These are phyloP conservation scores for Pterophyllum scalare DNA, from an alignment of 2,113 vertebrate genomes.

Conservation along the genomic window DNA sequence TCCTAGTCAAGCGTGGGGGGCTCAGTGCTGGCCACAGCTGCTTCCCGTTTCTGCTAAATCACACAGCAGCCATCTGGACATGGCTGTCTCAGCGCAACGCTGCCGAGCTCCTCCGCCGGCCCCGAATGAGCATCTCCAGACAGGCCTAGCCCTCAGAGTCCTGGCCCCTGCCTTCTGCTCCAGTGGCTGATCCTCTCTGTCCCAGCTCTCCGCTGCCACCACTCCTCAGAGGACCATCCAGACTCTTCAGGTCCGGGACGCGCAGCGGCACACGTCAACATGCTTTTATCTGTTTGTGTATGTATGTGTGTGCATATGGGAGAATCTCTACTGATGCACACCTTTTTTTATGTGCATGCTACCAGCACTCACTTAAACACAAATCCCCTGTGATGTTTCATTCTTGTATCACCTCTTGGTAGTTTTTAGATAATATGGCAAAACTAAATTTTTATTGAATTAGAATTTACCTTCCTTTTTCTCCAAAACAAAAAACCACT, in stretches of 20 bases:
- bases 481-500: not conserved
- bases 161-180: constrained; percentile 77
- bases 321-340: not conserved
- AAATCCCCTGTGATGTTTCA: not conserved
- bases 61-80: constrained; percentile 86
- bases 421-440: not conserved
- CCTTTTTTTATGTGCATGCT: not conserved
- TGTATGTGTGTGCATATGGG: constrained; percentile 13
- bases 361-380: not conserved
- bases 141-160: constrained; percentile 72
- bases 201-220: constrained; percentile 73
- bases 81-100: constrained; percentile 74
- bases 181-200: constrained; percentile 72
- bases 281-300: constrained; percentile 23
- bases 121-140: constrained; percentile 49
- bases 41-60: constrained; percentile 89
- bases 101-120: constrained; percentile 80
- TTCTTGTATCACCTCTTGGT: not conserved
- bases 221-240: constrained; percentile 55
- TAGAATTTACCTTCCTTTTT: not conserved
- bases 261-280: not conserved
- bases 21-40: constrained; percentile 86
- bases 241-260: constrained; percentile 37
- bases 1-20: constrained; percentile 87
- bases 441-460: not conserved